Percentiles rank a stretch among this genome's conserved stretches.
These are phyloP conservation scores for Heteromyza rotundicornis DNA, from an alignment of 2,888 invertebrate genomes.

Conservation along the genomic window DNA sequence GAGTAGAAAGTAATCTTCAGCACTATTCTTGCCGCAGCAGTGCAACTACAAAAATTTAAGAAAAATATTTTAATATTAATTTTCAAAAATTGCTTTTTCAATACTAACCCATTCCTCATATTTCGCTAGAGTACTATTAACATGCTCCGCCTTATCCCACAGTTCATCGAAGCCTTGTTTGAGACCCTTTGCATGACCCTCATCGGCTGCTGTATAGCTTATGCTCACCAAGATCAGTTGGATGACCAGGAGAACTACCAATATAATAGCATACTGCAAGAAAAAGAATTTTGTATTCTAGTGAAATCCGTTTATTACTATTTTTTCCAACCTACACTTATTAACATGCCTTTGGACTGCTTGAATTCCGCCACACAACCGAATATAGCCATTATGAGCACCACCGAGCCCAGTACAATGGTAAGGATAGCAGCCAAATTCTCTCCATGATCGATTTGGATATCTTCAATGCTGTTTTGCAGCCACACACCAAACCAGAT, in stretches of 20 bases:
- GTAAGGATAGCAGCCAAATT: constrained; percentile 42
- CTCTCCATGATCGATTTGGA: constrained; percentile 43
- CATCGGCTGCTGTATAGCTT: constrained; percentile 42
- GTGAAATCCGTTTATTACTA: not conserved
- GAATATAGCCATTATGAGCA: constrained; percentile 42
- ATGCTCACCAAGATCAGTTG: constrained; percentile 51
- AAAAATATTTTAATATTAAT: not conserved
- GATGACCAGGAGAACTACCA: constrained; percentile 45
- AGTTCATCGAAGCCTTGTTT: constrained; percentile 52
- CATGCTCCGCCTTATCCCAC: constrained; percentile 38
- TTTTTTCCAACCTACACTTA: constrained; percentile 39
- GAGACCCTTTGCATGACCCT: constrained; percentile 37
- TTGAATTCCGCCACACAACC: constrained; percentile 39
- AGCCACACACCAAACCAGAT: constrained; percentile 53
- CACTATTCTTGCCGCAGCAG: constrained; percentile 51
- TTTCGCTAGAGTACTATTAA: constrained; percentile 38
- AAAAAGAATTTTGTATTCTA: not conserved
- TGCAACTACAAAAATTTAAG: constrained; percentile 41
- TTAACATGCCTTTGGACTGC: constrained; percentile 45
- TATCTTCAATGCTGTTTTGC: constrained; percentile 37
- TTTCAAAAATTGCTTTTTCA: not conserved
- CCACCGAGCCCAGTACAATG: constrained; percentile 44
- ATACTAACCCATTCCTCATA: constrained; percentile 52
- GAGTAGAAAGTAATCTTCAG: constrained; percentile 47
- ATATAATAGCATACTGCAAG: constrained; percentile 48